Evolutionary conservation across 2,888 invertebrate genomes (phyloP), one percentile per base, ranked within the genome.

Genomic region (Electrophaes corylata): DNA sequence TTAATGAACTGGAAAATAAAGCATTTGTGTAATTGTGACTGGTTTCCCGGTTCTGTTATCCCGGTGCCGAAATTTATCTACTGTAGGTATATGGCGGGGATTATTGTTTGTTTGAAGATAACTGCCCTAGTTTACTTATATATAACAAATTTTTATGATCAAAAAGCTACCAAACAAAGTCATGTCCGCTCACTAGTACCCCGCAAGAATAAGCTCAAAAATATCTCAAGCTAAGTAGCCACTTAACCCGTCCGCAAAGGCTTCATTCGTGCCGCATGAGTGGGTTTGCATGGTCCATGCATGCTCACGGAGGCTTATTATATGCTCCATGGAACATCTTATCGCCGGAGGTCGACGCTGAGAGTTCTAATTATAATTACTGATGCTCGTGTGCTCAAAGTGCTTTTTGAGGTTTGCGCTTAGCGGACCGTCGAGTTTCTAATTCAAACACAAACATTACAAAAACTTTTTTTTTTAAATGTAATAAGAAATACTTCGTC

Each of bases 241-340:
- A 78, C 79, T 83, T 72, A 73, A 72, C 76, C 67, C 65, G 65
- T 70, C 69, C 68, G 73, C 74, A 79, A 78, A 81, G 73, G 76
- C 78, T 70, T 74, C 76, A 70, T 68, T 64, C 69, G 52, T 69
- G 76, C 74, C 83, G 84, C 87, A 85, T 84, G 84, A 88, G 72
- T 79, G 84, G 80, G 70, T 82, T 78, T 83, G 81, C 81, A 85
- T 84, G 81, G 84, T 75, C 83, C 76, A 72, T 55, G 58, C 70
- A 60, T 55, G 51, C 53, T 58, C 53, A 43, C 43, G 49, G 35
- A 68, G 71, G 86, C 86, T 90, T 88, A 91, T 91, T 91, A 88
- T 88, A 89, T 86, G 91, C 88, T 89, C 79, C 82, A 71, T 71
- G 75, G 81, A 81, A 88, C 89, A 86, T 89, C 90, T 89, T 91